Conservation (phyloP, 1,140 invertebrate species). For the Apis dorsata region DNA sequence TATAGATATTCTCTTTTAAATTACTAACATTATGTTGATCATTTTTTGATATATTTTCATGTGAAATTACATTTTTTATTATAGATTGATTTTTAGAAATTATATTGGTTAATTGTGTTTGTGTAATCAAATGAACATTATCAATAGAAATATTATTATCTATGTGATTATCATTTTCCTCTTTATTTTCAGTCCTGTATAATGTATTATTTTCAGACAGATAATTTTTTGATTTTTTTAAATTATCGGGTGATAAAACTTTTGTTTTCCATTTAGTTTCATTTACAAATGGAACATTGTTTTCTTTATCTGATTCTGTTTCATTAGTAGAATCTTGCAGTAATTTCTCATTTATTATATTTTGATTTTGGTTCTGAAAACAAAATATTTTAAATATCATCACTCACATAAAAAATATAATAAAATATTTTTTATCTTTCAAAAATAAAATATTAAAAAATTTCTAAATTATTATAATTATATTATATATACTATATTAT, state of each 20-base stretch:
- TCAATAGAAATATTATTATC: not conserved
- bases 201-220: not conserved
- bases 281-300: slow-evolving; percentile 38
- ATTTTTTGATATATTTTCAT: not conserved
- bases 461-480: not conserved
- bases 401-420: no score
- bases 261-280: slow-evolving; percentile 48
- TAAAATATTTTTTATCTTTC: not conserved
- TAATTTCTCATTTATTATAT: not conserved
- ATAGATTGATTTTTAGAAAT: not conserved
- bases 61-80: not conserved
- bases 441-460: not conserved
- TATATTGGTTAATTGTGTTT: not conserved
- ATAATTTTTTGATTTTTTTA: slow-evolving; percentile 28
- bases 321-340: slow-evolving; percentile 20
- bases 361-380: not conserved
- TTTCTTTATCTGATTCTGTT: slow-evolving; percentile 66
- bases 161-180: not conserved
- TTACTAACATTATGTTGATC: not conserved
- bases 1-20: not conserved
- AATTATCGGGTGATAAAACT: not conserved
- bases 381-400: not conserved
- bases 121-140: not conserved
- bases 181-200: not conserved
- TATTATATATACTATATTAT: no score